These are phyloP conservation scores for Athene cunicularia DNA, from an alignment of 2,113 vertebrate genomes.

Conservation along the genomic window DNA sequence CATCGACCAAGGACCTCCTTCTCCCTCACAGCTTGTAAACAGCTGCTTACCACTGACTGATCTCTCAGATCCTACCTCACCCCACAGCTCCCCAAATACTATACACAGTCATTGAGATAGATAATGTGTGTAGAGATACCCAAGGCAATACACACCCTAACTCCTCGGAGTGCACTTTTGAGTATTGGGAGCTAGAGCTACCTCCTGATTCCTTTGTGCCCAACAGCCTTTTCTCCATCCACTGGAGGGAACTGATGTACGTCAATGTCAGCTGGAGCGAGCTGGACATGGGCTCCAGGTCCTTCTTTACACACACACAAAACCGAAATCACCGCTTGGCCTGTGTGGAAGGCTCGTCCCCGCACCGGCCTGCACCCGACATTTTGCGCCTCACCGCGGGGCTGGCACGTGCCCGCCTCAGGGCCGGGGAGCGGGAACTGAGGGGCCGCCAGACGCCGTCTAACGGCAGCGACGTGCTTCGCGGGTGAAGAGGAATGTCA, in stretches of 20 bases:
- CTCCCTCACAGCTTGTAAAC: rapidly evolving
- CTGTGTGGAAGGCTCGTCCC: not conserved
- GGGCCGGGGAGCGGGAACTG: too few species aligned
- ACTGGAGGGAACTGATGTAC: not conserved
- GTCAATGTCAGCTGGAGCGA: not conserved
- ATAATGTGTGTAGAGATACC: not conserved
- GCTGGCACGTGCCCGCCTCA: not conserved
- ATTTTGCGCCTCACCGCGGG: rapidly evolving
- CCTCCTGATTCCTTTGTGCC: not conserved
- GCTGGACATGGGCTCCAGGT: not conserved
- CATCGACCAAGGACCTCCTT: not conserved
- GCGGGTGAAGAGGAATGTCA: rapidly evolving
- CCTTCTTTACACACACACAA: not conserved
- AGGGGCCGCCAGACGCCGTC: rapidly evolving
- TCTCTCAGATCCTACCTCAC: not conserved
- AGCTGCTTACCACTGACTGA: not conserved
- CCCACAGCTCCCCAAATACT: not conserved
- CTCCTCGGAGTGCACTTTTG: not conserved
- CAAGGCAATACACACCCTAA: too few species aligned
- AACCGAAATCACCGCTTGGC: not conserved
- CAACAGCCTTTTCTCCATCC: not conserved
- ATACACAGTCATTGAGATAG: rapidly evolving
- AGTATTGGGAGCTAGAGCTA: not conserved
- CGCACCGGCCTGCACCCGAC: not conserved
- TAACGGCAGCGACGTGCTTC: rapidly evolving